Evolutionary conservation across 2,113 vertebrate genomes (phyloP).

Genomic region (Muntiacus reevesi): DNA sequence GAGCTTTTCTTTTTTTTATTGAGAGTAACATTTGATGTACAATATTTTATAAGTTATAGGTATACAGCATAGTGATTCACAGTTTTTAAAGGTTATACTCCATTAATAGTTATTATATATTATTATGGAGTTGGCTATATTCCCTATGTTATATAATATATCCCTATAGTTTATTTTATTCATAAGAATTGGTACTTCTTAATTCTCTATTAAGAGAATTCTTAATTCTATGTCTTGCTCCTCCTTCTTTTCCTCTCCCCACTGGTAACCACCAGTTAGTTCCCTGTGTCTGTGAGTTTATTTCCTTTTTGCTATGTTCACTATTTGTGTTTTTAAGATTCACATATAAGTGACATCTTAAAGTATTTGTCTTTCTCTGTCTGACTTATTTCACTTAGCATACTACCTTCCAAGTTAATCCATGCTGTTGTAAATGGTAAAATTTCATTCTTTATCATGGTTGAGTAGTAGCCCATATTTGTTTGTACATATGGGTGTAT

Average conservation of each 20-base stretch:
- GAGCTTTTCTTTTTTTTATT: not conserved
- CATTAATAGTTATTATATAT: not conserved
- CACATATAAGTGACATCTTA: not conserved
- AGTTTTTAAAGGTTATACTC: not conserved
- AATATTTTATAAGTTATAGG: not conserved
- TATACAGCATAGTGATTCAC: not conserved
- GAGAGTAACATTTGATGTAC: not conserved
- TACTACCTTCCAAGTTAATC: not conserved
- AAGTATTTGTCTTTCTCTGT: not conserved
- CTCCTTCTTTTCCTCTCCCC: not conserved
- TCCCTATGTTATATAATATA: not conserved
- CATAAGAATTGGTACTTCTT: not conserved
- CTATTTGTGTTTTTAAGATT: not conserved
- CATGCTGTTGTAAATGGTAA: not conserved
- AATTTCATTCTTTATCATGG: not conserved
- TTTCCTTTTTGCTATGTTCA: not conserved
- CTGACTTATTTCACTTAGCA: not conserved
- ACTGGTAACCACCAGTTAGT: not conserved
- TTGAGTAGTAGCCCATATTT: not conserved
- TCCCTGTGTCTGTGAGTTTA: not conserved
- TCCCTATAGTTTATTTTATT: not conserved
- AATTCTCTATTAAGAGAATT: not conserved
- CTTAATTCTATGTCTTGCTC: not conserved
- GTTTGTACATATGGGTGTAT: not conserved
- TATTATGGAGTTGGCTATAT: not conserved